Percentiles rank a stretch among this genome's conserved stretches.
Conservation (phyloP, 2,113 vertebrate genomes). For the Menura novaehollandiae region DNA sequence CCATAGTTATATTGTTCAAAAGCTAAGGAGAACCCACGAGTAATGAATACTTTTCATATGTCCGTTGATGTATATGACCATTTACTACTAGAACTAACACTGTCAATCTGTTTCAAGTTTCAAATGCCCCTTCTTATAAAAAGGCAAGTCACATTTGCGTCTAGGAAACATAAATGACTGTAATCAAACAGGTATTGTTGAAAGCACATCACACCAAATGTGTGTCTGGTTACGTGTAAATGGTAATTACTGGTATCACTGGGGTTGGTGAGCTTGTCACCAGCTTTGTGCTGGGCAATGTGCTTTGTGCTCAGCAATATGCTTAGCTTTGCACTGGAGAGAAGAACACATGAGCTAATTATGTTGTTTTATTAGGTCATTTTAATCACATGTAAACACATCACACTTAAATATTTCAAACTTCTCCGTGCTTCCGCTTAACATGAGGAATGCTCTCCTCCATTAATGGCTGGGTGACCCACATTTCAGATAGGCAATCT, state of each 20-base stretch:
- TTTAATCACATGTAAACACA: not conserved
- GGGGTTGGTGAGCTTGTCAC: not conserved
- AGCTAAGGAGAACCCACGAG: not conserved
- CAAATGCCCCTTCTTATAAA: not conserved
- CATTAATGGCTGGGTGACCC: not conserved
- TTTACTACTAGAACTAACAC: not conserved
- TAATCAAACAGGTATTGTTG: not conserved
- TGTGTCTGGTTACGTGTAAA: not conserved
- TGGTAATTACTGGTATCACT: not conserved
- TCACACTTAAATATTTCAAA: not conserved
- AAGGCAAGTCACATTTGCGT: not conserved
- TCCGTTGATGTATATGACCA: not conserved
- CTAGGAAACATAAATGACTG: not conserved
- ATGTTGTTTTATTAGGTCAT: not conserved
- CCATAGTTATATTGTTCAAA: not conserved
- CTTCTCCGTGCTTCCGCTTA: not conserved
- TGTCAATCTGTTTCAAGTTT: not conserved
- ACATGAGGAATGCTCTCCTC: not conserved
- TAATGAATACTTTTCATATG: not conserved
- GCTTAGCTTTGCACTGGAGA: not conserved
- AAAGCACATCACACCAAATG: not conserved
- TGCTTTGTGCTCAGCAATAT: not conserved
- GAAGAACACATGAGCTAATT: not conserved
- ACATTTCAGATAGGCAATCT: not conserved
- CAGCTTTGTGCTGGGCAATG: not conserved